A percentile compares a stretch with the other conserved stretches of the same genome.
Evolutionary conservation across 1,140 invertebrate genomes (phyloP).

Genomic region (Camponotus floridanus): DNA sequence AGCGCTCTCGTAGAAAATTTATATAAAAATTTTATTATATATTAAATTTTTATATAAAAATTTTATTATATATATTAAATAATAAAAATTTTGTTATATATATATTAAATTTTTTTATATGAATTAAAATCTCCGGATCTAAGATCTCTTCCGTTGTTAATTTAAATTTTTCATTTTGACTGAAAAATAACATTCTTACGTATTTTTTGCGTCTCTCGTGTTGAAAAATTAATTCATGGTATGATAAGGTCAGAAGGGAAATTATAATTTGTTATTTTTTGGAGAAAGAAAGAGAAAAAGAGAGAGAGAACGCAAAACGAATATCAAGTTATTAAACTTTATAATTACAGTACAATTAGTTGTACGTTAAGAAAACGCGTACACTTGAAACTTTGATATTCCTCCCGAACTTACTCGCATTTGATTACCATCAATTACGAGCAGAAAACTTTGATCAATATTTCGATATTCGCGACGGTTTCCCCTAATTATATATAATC

Average conservation of each 20-base stretch:
- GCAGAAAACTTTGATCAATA: conserved; percentile 22
- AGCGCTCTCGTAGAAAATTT: background rate
- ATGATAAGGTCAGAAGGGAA: background rate
- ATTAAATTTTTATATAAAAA: too few species aligned
- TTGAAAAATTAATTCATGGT: background rate
- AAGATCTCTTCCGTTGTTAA: background rate
- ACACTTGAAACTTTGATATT: background rate
- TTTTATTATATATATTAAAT: too few species aligned
- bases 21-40: background rate
- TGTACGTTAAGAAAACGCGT: background rate
- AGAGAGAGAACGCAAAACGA: background rate
- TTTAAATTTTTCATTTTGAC: background rate
- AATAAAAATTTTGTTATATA: too few species aligned
- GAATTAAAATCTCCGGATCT: too few species aligned
- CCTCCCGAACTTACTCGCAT: background rate
- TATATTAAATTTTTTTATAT: too few species aligned
- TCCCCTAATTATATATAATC: conserved; percentile 21
- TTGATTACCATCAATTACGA: background rate
- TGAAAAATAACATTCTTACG: background rate
- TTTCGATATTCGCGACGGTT: conserved; percentile 19
- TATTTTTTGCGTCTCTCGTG: background rate
- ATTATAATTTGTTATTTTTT: background rate
- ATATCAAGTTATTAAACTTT: background rate
- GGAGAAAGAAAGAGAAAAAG: background rate
- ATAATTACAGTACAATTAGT: background rate